Percentiles rank a stretch among this genome's conserved stretches.
These are phyloP conservation scores for Chrysolina americana DNA, from an alignment of 2,888 invertebrate species.

Conservation along the genomic window DNA sequence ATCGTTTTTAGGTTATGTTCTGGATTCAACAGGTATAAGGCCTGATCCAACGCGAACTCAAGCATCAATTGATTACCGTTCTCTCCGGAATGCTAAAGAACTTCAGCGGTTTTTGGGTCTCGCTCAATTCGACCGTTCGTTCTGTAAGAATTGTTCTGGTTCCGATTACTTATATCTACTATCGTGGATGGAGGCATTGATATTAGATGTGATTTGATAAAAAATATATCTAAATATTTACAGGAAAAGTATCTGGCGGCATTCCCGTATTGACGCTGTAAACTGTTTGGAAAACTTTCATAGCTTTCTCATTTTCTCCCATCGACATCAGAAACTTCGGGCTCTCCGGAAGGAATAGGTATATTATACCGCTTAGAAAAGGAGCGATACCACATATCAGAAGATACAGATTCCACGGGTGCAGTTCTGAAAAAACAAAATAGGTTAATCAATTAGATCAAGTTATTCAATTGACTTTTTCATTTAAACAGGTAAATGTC, in stretches of 20 bases:
- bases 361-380: constrained; percentile 73
- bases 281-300: constrained; percentile 76
- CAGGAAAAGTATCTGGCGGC: constrained; percentile 76
- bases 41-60: no score
- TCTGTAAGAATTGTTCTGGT: no score
- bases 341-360: constrained; percentile 75
- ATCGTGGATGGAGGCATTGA: no score
- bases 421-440: constrained; percentile 68
- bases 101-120: no score
- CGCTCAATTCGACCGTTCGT: no score
- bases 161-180: no score
- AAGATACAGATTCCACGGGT: constrained; percentile 76
- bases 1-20: background rate
- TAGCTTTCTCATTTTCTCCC: constrained; percentile 77
- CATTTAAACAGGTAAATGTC: no score
- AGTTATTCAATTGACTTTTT: no score
- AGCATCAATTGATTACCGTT: no score
- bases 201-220: background rate
- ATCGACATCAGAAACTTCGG: constrained; percentile 83
- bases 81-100: no score
- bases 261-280: constrained; percentile 78
- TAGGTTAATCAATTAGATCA: no score
- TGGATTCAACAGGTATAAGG: background rate
- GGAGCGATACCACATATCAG: constrained; percentile 76
- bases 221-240: constrained; percentile 66